phyloP scores from a whole-genome alignment of 2,113 vertebrate species.

The Monarcha castaneiventris region DNA sequence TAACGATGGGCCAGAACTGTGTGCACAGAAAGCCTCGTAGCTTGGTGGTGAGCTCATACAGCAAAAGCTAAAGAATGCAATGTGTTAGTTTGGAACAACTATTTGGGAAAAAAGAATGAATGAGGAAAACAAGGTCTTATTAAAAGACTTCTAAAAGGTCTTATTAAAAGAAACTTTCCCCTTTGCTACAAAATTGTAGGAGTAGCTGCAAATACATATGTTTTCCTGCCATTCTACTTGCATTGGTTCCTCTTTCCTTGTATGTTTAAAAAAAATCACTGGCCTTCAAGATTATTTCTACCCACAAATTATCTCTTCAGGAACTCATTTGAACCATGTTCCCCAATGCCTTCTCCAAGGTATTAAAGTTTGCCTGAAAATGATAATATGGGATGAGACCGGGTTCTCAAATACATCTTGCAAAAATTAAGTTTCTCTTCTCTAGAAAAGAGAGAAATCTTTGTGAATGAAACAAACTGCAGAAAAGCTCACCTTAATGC shows the following conservation, averaged over 20 bases:
- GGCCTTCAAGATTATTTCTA: background rate
- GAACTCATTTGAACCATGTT: background rate
- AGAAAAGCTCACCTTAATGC: background rate
- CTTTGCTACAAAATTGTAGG: background rate
- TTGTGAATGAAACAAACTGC: background rate
- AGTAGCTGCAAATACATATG: rapidly evolving
- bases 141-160: background rate
- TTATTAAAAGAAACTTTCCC: background rate
- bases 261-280: background rate
- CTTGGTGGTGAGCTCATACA: constrained; percentile 54
- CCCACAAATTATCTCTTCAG: background rate
- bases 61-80: background rate
- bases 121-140: background rate
- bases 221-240: background rate
- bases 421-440: background rate
- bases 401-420: background rate
- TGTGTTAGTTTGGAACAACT: background rate
- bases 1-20: constrained; percentile 91
- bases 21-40: constrained; percentile 64
- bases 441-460: background rate
- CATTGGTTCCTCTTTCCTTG: background rate
- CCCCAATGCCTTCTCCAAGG: background rate
- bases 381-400: background rate
- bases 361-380: background rate
- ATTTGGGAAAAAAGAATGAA: background rate